These are phyloP conservation scores for Misgurnus anguillicaudatus DNA, from an alignment of 2,113 vertebrate species.

Conservation along the genomic window DNA sequence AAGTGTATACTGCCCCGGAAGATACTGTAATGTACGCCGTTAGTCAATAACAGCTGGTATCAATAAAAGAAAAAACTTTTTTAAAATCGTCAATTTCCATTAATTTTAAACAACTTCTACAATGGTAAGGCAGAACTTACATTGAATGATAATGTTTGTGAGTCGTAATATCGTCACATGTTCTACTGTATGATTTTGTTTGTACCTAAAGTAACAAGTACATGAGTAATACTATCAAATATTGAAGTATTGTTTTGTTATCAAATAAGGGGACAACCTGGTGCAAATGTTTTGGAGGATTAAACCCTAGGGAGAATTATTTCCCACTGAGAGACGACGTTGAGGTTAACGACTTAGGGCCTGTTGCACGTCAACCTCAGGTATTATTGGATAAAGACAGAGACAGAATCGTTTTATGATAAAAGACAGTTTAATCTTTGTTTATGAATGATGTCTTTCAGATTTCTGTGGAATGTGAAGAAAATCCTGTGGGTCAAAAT, in stretches of 20 bases:
- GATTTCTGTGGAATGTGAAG: conserved; percentile 11
- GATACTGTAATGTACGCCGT: no score
- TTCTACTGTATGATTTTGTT: background rate
- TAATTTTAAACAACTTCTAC: background rate
- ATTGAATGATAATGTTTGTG: background rate
- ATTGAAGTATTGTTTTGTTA: background rate
- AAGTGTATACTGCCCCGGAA: no score
- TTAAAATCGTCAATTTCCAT: no score
- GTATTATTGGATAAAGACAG: background rate
- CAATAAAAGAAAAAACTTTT: no score
- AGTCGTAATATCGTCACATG: background rate
- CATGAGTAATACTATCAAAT: background rate
- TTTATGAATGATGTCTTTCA: conserved; percentile 8
- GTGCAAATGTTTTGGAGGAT: background rate
- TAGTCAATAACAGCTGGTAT: no score
- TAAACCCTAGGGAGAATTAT: background rate
- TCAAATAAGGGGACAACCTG: background rate
- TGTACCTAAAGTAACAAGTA: background rate
- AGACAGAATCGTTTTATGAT: conserved; percentile 1
- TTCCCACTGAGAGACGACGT: background rate
- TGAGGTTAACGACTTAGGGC: background rate
- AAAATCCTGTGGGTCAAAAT: background rate
- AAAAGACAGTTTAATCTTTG: background rate
- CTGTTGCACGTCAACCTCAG: background rate
- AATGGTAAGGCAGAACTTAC: background rate